Percentiles rank a stretch among this genome's conserved stretches.
Conservation (phyloP, 2,113 vertebrate species). For the Phocoena phocoena region DNA sequence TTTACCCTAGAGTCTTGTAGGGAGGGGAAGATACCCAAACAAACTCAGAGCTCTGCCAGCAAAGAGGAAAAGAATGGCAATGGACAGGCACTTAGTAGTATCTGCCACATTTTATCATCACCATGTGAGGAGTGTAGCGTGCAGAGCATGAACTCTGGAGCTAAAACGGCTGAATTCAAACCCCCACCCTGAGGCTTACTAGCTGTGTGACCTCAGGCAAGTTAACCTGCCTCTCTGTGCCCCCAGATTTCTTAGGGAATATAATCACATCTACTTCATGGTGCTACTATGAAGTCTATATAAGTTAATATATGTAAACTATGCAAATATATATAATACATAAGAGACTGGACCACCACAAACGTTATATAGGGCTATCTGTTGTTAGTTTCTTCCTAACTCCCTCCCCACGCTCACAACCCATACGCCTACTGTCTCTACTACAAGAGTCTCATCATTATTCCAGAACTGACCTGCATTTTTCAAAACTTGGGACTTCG, state of each 20-base stretch:
- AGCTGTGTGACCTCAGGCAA: not conserved
- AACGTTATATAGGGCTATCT: not conserved
- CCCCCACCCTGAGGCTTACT: not conserved
- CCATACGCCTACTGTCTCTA: not conserved
- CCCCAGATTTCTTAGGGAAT: not conserved
- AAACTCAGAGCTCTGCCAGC: not conserved
- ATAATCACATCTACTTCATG: not conserved
- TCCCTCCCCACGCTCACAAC: not conserved
- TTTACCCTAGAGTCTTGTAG: not conserved
- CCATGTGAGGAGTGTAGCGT: not conserved
- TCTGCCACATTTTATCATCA: not conserved
- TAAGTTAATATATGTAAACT: not conserved
- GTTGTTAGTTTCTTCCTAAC: not conserved
- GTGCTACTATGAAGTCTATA: not conserved
- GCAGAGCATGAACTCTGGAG: not conserved
- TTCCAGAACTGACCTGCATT: slow-evolving; percentile 11
- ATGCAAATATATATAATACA: not conserved
- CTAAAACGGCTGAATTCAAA: not conserved
- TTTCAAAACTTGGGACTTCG: not conserved
- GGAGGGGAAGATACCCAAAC: not conserved
- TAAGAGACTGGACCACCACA: not conserved
- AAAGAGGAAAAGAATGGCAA: not conserved
- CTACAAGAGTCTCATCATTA: not conserved
- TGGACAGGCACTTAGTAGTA: accelerated
- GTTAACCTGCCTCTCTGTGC: not conserved